Base-by-base conservation (phyloP, 2,113 vertebrate species). In the Numenius arquata region DNA sequence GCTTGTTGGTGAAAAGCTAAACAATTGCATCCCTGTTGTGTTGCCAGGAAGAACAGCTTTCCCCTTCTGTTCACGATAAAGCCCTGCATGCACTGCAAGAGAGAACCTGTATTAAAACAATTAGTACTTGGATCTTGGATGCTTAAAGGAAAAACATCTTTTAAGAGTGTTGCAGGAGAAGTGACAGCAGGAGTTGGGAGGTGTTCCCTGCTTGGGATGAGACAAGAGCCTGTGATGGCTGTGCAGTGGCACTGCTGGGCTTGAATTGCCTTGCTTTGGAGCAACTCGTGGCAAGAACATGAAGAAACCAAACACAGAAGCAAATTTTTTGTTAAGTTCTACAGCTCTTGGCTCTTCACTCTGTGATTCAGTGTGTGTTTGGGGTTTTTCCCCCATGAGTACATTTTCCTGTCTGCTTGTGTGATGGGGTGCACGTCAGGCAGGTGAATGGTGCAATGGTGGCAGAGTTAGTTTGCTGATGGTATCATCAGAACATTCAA, bases 241-340 rank as follows among this genome's bases (percentile, higher is more conserved):
- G 4, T 53, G 43, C 38, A 8, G 58, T 52, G 47, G 26, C 20
- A 20, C 15, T 76, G 55, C 67, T 74, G 59, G 20, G 16, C 17
- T 55, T 73, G 48, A 80, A 29, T 40, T 81, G 14, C 32, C n/a
- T 58, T 71, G 45, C 25, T 74, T 41, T 76, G 29, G 45, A 59
- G 27, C 0, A 0, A 43, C 47, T 88, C 4, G 0, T 9, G 20
- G 20, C 17, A 76, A 50, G 68, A 84, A 26, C 20, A 2, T 5
- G 3, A 83, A 74, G 58, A 70, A 91, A 52, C 8, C 7, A 59
- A 53, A 34, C 26, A 34, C 40, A 83, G 47, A 86, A 89, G 25
- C 16, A 65, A 71, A 61, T 15, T 59, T 81, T 41, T 45, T 72
- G 18, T 78, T 20, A 70, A 17, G 10, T 68, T 79, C 32, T 52